Percentiles rank a stretch among this genome's conserved stretches.
Conservation (phyloP, 1,140 invertebrate genomes). For the Cotesia glomerata region DNA sequence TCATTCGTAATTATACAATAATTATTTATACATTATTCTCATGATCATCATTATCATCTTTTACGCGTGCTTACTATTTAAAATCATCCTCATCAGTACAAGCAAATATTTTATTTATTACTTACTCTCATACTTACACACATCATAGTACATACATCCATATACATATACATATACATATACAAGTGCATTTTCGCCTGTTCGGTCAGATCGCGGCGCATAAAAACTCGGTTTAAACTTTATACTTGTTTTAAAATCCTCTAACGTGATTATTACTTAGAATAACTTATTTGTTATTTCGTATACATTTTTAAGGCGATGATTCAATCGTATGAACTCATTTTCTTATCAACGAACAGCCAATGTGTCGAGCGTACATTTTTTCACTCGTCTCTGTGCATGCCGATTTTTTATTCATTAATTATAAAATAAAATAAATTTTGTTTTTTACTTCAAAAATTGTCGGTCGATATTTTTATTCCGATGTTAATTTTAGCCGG, state of each 20-base stretch:
- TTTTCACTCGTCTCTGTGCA: not conserved
- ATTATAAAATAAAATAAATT: not conserved
- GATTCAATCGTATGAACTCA: slow-evolving; percentile 65
- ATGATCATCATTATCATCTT: slow-evolving; percentile 26
- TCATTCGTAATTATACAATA: slow-evolving; percentile 58
- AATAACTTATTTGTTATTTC: slow-evolving; percentile 63
- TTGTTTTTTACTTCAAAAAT: no score
- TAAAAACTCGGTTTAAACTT: slow-evolving; percentile 53
- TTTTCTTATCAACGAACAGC: slow-evolving; percentile 57
- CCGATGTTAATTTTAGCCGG: not conserved
- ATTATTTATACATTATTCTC: slow-evolving; percentile 55
- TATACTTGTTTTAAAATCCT: slow-evolving; percentile 47
- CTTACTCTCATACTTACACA: slow-evolving; percentile 13
- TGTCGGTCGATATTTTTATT: not conserved
- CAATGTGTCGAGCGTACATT: slow-evolving; percentile 43
- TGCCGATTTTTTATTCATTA: not conserved
- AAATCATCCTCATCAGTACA: slow-evolving; percentile 18
- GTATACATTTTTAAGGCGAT: slow-evolving; percentile 67
- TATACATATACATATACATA: slow-evolving; percentile 9
- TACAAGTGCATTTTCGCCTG: slow-evolving; percentile 24
- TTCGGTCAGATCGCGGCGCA: slow-evolving; percentile 53
- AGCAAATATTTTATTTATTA: slow-evolving; percentile 26
- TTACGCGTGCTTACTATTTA: slow-evolving; percentile 19
- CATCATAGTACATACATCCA: slow-evolving; percentile 8
- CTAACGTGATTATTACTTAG: slow-evolving; percentile 64